phyloP scores from a whole-genome alignment of 92 coral and sea anemone species.

The Zoanthus sansibaricus region DNA sequence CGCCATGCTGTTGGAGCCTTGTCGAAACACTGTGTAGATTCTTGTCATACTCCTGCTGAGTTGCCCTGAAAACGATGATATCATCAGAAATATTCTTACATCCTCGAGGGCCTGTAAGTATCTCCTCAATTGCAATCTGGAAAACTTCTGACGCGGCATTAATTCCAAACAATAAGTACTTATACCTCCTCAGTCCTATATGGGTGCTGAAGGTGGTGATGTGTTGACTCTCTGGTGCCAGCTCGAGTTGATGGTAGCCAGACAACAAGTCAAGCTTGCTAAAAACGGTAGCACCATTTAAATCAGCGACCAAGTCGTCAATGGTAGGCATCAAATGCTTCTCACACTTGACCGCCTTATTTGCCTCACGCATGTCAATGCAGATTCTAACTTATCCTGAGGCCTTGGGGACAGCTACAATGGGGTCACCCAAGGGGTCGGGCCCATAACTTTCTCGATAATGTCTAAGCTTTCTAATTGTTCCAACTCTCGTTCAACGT shows the following conservation, averaged over 20 bases:
- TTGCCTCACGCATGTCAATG: conserved; percentile 79
- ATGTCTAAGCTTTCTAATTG: conserved; percentile 64
- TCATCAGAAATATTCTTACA: neutral
- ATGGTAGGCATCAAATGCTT: conserved; percentile 53
- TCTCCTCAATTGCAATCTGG: conserved; percentile 49
- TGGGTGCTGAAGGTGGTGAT: conserved; percentile 59
- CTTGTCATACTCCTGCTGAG: neutral
- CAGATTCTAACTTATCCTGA: conserved; percentile 75
- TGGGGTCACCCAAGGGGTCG: conserved; percentile 81
- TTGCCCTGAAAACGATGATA: neutral
- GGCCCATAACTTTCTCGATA: conserved; percentile 71
- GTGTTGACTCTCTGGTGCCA: conserved; percentile 34
- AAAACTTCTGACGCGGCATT: conserved; percentile 51
- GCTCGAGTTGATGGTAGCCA: conserved; percentile 43
- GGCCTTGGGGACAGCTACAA: conserved; percentile 73
- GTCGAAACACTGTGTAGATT: neutral
- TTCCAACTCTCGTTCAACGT: conserved; percentile 65
- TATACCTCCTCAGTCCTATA: conserved; percentile 49
- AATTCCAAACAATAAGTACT: conserved; percentile 55
- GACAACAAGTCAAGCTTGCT: conserved; percentile 45
- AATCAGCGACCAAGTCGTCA: conserved; percentile 67
- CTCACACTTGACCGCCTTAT: too few species aligned
- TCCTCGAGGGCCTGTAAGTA: conserved; percentile 41
- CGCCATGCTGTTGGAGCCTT: neutral
- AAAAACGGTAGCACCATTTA: conserved; percentile 51